Conservation (phyloP, 2,888 invertebrate species). For the Amiota minor region DNA sequence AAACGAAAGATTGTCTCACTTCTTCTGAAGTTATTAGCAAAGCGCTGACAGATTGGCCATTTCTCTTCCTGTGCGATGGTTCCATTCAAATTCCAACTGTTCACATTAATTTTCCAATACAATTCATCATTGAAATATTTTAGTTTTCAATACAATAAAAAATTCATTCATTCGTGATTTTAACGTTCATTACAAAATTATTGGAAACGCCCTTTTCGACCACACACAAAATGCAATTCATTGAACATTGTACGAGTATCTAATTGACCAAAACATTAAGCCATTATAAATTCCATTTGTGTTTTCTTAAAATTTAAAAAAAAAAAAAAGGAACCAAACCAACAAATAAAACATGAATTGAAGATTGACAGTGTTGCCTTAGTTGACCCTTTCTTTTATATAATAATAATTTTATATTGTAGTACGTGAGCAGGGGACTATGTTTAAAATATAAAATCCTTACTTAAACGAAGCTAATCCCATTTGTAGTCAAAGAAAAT, state of each 20-base stretch:
- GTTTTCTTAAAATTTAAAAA: background rate
- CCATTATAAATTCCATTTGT: conserved; percentile 26
- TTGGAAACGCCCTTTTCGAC: background rate
- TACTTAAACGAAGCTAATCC: conserved; percentile 48
- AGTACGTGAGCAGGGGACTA: background rate
- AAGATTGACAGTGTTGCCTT: conserved; percentile 10
- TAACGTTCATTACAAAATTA: conserved; percentile 14
- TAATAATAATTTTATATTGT: background rate
- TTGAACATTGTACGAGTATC: background rate
- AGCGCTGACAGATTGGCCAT: too few relatives aligned
- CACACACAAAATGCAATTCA: background rate
- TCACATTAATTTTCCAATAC: too few relatives aligned
- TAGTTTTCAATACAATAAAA: background rate
- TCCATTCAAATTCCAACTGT: too few relatives aligned
- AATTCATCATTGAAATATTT: too few relatives aligned
- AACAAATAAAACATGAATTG: background rate
- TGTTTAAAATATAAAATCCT: too few relatives aligned
- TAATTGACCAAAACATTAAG: conserved; percentile 16
- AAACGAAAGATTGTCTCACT: too few relatives aligned
- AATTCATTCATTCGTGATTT: background rate
- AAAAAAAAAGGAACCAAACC: background rate
- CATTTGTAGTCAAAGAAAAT: conserved; percentile 55
- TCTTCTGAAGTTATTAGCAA: too few relatives aligned
- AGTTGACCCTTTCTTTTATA: conserved; percentile 11
- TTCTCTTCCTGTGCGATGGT: too few relatives aligned